Evolutionary conservation across 2,888 invertebrate genomes (phyloP), one percentile per base, ranked within the genome.

Genomic region (Epistrophella euchroma): DNA sequence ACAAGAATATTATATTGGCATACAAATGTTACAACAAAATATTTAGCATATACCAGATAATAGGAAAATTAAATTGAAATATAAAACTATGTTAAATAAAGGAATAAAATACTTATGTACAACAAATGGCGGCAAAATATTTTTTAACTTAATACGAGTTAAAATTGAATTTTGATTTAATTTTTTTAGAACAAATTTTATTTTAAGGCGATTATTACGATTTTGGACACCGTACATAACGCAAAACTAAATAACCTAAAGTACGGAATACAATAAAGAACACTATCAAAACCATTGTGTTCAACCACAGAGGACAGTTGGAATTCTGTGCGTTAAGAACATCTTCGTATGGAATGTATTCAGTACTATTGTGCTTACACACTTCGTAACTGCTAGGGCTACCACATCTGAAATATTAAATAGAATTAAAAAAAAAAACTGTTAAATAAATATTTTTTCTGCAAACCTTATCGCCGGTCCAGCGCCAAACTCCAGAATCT

Each of bases 401-500:
- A 60, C 95, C 94, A 92, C 96, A 96, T 89, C 96, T 96, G 91
- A n/a, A 90, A 62, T 22, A 22, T 22, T 3, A 91, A 79, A 87
- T 71, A 88, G 4, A 47, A 28, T 28, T 50, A 64, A 19, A 15
- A 68, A 3, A 10, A 25, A 35, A n/a, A 47, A 7, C 0, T 19
- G 13, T 45, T 2, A 64, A 66, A 32, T 9, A 47, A 19, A 40
- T 4, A 66, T n/a, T 43, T 15, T n/a, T 0, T 37, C 19, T 45
- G 55, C 95, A 94, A 93, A 96, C 96, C 92, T 91, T 88, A 96
- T 95, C 56, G 95, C 94, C 88, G 94, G 93, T 88, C 96, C 96
- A 90, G 95, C 94, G 83, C 94, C 94, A 90, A 96, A 96, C 91
- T 97, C 96, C 55, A 96, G 93, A 88, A 96, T 96, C 91, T 96